Base-by-base conservation (phyloP, 1,140 invertebrate genomes). In the Belonocnema kinseyi region DNA sequence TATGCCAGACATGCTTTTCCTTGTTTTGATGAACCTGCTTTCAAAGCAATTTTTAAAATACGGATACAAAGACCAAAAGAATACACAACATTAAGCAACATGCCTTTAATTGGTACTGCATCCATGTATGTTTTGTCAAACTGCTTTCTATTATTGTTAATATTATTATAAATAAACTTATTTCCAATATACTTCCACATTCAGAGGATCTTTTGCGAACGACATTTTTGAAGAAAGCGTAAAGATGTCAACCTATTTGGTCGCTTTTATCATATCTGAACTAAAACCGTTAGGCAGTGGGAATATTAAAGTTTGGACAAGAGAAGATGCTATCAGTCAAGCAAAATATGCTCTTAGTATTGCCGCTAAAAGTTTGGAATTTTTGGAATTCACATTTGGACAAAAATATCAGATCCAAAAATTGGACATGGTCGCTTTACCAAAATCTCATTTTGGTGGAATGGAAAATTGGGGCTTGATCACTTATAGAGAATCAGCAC, bases 1-100 rank as follows among this genome's bases (percentile, higher is more conserved):
- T 94, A 96, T 80, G 98, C 98, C 0, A 93, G 98, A 74, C 93
- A 95, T 73, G 97, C 96, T 2, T 99, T 99, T 88, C 98, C 98
- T 0, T 99, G 98, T 90, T 98, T 99, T 87, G 98, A 99, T 88
- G 98, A 99, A 86, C 98, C 98, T 0, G 93, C 92, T 5, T 94
- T 97, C 85, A 99, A 99, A 88, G 96, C 98, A 0, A 95, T 93
- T 7, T 99, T 98, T 86, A 92, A 92, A 33, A 93, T 99, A 14
- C 94, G 91, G 16, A 89, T 99, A 46, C 94, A 94, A 1, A 93
- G 95, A 79, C 90, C 93, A 50, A 90, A 93, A 61, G 92, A 93
- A 10, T 95, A 94, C 84, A 94, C 91, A 0, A 93, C 95, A 0
- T 90, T 98, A 11, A 97, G 96, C 77, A 99, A 99, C 85, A 98